Conservation (phyloP, 2,888 invertebrate genomes). For the Panopea generosa region DNA sequence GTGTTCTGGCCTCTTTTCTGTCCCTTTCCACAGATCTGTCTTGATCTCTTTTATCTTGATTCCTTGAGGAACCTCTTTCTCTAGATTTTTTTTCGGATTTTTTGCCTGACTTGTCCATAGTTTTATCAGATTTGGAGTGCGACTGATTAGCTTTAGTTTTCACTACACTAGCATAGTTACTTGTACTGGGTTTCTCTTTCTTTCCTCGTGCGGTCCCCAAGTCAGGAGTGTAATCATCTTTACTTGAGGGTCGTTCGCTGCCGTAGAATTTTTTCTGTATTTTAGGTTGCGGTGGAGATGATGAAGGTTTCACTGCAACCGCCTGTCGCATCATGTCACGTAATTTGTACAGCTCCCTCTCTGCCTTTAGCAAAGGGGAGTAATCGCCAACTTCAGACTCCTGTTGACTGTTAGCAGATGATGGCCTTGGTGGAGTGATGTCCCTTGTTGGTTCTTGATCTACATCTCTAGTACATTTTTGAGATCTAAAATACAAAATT, state of each 20-base stretch:
- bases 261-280: slow-evolving; percentile 77
- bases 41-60: slow-evolving; percentile 15
- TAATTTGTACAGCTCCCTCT: slow-evolving; percentile 74
- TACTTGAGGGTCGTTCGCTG: slow-evolving; percentile 62
- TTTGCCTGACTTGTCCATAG: slow-evolving; percentile 22
- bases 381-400: slow-evolving; percentile 58
- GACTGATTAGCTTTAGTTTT: slow-evolving; percentile 47
- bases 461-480: slow-evolving; percentile 15
- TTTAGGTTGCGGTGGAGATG: slow-evolving; percentile 59
- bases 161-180: slow-evolving; percentile 35
- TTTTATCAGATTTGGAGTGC: slow-evolving; percentile 34
- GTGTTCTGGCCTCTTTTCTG: not conserved
- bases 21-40: slow-evolving; percentile 26
- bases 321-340: slow-evolving; percentile 67
- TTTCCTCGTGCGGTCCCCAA: slow-evolving; percentile 41
- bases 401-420: slow-evolving; percentile 35
- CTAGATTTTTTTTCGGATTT: slow-evolving; percentile 42
- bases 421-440: slow-evolving; percentile 26
- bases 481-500: slow-evolving; percentile 2
- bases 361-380: slow-evolving; percentile 78
- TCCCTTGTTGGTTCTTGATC: slow-evolving; percentile 27
- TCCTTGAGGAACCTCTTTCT: slow-evolving; percentile 8
- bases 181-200: slow-evolving; percentile 46
- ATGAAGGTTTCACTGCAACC: slow-evolving; percentile 50
- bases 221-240: slow-evolving; percentile 52